Conservation (phyloP, 2,888 invertebrate genomes). For the Ryuthela nishihirai region DNA sequence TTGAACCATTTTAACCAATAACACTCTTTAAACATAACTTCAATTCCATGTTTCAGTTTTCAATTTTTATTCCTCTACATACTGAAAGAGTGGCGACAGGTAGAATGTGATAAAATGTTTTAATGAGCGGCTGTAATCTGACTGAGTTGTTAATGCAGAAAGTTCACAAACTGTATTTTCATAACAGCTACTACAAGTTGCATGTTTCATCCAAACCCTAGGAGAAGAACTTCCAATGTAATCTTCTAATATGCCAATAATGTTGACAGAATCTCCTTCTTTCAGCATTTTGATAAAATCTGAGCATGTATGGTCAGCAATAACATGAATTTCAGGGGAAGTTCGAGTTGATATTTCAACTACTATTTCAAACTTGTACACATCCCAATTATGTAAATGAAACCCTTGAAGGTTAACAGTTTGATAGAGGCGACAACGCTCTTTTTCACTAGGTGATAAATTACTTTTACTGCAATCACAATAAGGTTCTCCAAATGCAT, state of each 20-base stretch:
- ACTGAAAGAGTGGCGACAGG: slow-evolving; percentile 15
- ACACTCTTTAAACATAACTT: too few species aligned
- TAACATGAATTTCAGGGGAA: slow-evolving; percentile 16
- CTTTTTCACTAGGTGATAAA: slow-evolving; percentile 8
- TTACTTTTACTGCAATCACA: slow-evolving; percentile 4
- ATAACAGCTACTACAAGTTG: slow-evolving; percentile 18
- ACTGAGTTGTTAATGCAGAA: neutral
- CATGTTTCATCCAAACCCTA: slow-evolving; percentile 8
- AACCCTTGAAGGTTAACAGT: slow-evolving; percentile 15
- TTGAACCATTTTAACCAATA: too few species aligned
- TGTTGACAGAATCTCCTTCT: slow-evolving; percentile 27
- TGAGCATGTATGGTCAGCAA: slow-evolving; percentile 9
- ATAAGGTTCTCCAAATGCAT: slow-evolving; percentile 16
- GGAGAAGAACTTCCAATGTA: slow-evolving; percentile 21
- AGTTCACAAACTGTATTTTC: slow-evolving; percentile 7
- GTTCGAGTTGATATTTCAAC: slow-evolving; percentile 19
- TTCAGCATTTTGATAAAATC: slow-evolving; percentile 15
- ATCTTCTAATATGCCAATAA: slow-evolving; percentile 15
- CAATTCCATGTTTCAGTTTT: too few species aligned
- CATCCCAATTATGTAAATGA: slow-evolving; percentile 32
- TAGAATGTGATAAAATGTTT: slow-evolving; percentile 22
- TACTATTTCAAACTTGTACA: slow-evolving; percentile 21
- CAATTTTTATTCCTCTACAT: slow-evolving; percentile 2
- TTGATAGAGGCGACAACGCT: slow-evolving; percentile 17
- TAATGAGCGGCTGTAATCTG: slow-evolving; percentile 3